Conservation (phyloP, 2,797 vertebrate species). For the Eulemur mongoz region DNA sequence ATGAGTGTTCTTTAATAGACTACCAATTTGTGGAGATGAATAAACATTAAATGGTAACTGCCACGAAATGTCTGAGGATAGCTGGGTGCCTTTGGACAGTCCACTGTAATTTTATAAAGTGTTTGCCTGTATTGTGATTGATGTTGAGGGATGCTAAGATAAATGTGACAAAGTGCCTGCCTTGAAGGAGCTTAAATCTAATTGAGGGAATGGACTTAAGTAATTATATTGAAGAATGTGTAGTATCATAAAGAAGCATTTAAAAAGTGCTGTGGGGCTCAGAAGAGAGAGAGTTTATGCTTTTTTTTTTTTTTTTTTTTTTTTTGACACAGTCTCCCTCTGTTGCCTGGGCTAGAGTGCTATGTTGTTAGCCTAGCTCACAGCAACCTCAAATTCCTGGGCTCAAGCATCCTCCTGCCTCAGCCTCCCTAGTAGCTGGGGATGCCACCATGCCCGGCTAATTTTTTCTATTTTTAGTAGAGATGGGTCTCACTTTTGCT, state of each 20-base stretch:
- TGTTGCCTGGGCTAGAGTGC: no score
- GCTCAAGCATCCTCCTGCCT: no score
- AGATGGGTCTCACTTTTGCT: no score
- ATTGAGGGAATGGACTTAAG: neutral
- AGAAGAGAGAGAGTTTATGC: neutral
- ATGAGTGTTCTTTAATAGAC: neutral
- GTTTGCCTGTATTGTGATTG: neutral
- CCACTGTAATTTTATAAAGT: neutral
- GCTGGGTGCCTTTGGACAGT: neutral
- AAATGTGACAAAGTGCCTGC: neutral
- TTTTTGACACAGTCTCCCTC: no score
- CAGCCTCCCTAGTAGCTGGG: no score
- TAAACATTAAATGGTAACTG: conserved; percentile 2
- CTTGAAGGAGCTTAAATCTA: neutral
- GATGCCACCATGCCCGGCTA: no score
- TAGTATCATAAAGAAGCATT: neutral
- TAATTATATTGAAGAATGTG: neutral
- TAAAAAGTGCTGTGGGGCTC: neutral
- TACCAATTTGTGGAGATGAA: neutral
- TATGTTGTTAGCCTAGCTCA: no score
- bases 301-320: no score
- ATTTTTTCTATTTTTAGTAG: no score
- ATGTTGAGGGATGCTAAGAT: conserved; percentile 7
- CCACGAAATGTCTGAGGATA: neutral
- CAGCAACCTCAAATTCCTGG: no score